Evolutionary conservation across 2,888 invertebrate genomes (phyloP).

Genomic region (Octodonta nipae): DNA sequence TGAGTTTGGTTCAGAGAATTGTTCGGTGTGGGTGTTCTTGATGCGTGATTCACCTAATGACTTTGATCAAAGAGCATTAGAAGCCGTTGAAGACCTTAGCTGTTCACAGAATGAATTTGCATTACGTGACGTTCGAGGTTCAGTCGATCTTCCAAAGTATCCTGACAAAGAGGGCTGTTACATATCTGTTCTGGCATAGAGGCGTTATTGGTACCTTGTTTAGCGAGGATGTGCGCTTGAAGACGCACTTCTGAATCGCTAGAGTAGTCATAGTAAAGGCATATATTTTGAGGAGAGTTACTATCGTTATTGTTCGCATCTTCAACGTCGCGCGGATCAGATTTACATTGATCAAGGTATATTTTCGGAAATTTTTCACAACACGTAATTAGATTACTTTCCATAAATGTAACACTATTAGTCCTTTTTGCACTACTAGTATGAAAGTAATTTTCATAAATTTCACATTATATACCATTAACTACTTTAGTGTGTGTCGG

Average conservation of each 20-base stretch:
- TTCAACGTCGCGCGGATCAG: slow-evolving; percentile 44
- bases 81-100: slow-evolving; percentile 79
- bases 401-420: too few species aligned
- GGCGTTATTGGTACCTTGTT: slow-evolving; percentile 43
- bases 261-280: slow-evolving; percentile 62
- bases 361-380: too few species aligned
- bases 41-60: slow-evolving; percentile 63
- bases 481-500: too few species aligned
- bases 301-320: slow-evolving; percentile 29
- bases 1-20: slow-evolving; percentile 27
- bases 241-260: slow-evolving; percentile 56
- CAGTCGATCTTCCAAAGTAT: slow-evolving; percentile 67
- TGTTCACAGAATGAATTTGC: slow-evolving; percentile 86
- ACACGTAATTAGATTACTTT: too few species aligned
- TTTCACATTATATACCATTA: too few species aligned
- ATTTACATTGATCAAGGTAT: slow-evolving; percentile 42
- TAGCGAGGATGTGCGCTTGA: slow-evolving; percentile 57
- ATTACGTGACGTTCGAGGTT: slow-evolving; percentile 79
- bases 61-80: slow-evolving; percentile 80
- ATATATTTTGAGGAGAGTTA: slow-evolving; percentile 44
- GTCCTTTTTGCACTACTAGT: too few species aligned
- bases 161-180: slow-evolving; percentile 81
- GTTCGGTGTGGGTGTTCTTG: slow-evolving; percentile 41
- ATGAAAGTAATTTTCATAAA: too few species aligned
- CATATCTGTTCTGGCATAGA: slow-evolving; percentile 17